phyloP scores from a whole-genome alignment of 2,888 invertebrate species.

The Dexiosoma caninum region DNA sequence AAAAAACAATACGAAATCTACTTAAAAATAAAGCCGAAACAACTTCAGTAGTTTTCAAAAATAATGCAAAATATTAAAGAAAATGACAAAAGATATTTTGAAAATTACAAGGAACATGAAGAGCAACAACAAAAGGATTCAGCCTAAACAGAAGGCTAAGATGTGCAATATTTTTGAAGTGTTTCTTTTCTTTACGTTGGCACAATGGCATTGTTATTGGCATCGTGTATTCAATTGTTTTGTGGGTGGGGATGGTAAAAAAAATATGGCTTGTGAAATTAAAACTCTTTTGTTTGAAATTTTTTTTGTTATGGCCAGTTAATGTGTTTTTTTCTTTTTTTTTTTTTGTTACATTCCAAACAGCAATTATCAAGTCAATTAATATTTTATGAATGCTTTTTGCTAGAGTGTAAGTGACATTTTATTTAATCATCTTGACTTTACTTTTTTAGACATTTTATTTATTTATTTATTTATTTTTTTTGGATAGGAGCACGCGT shows the following conservation, averaged over 20 bases:
- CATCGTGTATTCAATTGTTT: constrained; percentile 12
- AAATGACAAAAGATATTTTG: constrained; percentile 19
- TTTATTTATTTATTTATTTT: neutral
- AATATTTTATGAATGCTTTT: constrained; percentile 3
- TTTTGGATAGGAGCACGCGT: constrained; percentile 14
- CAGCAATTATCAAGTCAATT: constrained; percentile 47
- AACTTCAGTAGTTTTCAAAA: constrained; percentile 27
- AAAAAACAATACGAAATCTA: constrained; percentile 37
- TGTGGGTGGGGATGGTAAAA: constrained; percentile 35
- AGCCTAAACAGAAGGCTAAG: neutral
- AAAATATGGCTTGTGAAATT: neutral
- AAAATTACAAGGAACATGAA: neutral
- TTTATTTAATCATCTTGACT: constrained; percentile 9
- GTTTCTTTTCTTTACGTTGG: constrained; percentile 13
- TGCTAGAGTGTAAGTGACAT: constrained; percentile 34
- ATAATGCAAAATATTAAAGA: constrained; percentile 1
- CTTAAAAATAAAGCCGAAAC: constrained; percentile 57
- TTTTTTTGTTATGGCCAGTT: too few relatives aligned
- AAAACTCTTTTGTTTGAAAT: too few relatives aligned
- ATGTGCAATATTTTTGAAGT: constrained; percentile 21
- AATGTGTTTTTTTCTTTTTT: too few relatives aligned
- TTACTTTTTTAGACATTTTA: too few relatives aligned
- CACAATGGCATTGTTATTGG: neutral
- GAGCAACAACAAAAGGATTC: neutral
- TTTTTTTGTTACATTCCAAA: too few relatives aligned